phyloP scores from a whole-genome alignment of 1,140 invertebrate genomes.

The Hypothenemus hampei region DNA sequence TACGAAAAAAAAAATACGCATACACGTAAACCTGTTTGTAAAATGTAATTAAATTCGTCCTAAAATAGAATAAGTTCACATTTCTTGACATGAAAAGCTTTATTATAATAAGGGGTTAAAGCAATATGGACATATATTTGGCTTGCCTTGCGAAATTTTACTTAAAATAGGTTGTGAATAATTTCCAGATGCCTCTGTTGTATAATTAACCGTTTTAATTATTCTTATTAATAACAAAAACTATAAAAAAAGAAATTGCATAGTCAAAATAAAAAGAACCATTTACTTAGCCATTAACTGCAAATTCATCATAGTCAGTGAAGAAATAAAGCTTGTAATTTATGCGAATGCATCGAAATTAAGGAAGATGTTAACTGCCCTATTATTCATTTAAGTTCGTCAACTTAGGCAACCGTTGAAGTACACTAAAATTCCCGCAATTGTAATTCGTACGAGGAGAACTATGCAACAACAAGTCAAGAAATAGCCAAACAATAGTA shows the following conservation, averaged over 20 bases:
- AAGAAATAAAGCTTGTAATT: not conserved
- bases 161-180: not conserved
- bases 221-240: too few species aligned
- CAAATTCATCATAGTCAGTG: not conserved
- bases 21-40: conserved; percentile 13
- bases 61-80: not conserved
- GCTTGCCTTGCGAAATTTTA: not conserved
- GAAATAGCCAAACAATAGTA: conserved; percentile 20
- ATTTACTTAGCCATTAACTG: not conserved
- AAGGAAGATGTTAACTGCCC: not conserved
- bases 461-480: conserved; percentile 17
- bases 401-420: conserved; percentile 11
- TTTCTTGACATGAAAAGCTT: conserved; percentile 7
- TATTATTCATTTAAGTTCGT: conserved; percentile 8
- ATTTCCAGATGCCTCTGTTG: not conserved
- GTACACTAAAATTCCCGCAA: conserved; percentile 21
- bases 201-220: too few species aligned
- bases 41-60: conserved; percentile 14
- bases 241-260: too few species aligned
- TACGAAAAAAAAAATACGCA: conserved; percentile 13
- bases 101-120: conserved; percentile 4
- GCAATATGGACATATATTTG: not conserved
- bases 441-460: conserved; percentile 13
- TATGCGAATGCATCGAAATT: not conserved
- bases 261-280: too few species aligned